Percentiles rank a stretch among this genome's conserved stretches.
Conservation (phyloP, 2,797 vertebrate genomes). For the Columba guinea region DNA sequence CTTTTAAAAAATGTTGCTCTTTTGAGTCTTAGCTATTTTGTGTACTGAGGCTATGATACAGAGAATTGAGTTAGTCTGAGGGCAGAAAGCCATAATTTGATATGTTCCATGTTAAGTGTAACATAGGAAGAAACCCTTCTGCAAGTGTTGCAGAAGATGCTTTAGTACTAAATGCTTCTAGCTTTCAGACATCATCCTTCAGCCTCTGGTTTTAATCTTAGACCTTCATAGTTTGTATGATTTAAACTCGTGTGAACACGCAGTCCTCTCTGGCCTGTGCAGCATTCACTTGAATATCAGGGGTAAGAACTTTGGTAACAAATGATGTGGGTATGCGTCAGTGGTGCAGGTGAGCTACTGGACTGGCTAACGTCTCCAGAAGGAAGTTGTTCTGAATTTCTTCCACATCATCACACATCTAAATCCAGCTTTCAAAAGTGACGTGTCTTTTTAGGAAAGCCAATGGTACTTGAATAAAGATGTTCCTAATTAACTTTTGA, state of each 20-base stretch:
- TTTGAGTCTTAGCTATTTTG: background rate
- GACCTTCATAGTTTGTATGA: background rate
- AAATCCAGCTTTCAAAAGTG: background rate
- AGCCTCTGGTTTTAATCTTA: background rate
- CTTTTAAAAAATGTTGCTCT: background rate
- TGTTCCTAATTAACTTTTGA: background rate
- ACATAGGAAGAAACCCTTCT: background rate
- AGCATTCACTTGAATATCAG: background rate
- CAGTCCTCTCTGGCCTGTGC: background rate
- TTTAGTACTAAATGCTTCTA: background rate
- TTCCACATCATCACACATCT: background rate
- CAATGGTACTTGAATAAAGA: background rate
- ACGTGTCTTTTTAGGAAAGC: background rate
- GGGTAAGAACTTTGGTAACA: background rate
- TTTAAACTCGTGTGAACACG: background rate
- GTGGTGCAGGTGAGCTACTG: background rate
- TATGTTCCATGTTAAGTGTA: background rate
- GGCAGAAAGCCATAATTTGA: background rate
- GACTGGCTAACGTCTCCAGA: background rate
- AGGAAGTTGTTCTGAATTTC: background rate
- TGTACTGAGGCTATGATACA: background rate
- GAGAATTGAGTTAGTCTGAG: background rate
- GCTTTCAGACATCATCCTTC: background rate
- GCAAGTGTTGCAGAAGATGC: background rate
- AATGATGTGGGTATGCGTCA: background rate